These are phyloP conservation scores for Tetramorium bicarinatum DNA, from an alignment of 2,888 invertebrate species.

Conservation along the genomic window DNA sequence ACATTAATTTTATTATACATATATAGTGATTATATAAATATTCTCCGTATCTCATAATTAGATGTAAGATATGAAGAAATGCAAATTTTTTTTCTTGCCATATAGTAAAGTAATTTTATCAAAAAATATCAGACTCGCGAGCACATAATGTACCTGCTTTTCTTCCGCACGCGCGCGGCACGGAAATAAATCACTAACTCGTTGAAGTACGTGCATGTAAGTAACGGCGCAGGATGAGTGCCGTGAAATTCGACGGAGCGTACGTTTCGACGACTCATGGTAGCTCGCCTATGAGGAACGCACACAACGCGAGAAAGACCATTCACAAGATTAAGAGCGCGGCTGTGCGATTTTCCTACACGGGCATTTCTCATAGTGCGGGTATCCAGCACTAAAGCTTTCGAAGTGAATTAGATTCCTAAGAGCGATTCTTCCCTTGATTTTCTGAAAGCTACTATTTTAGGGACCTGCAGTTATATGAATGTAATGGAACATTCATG, in stretches of 20 bases:
- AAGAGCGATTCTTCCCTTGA: constrained; percentile 22
- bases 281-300: constrained; percentile 6
- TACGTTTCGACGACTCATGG: constrained; percentile 23
- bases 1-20: neutral
- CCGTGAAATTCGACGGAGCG: constrained; percentile 42
- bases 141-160: constrained; percentile 14
- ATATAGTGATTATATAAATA: neutral
- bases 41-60: neutral
- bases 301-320: constrained; percentile 6
- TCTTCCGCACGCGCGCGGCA: neutral
- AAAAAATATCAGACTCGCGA: neutral
- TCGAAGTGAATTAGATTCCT: constrained; percentile 36
- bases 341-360: constrained; percentile 28
- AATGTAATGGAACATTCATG: constrained; percentile 7
- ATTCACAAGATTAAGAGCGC: constrained; percentile 44
- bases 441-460: constrained; percentile 23
- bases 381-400: constrained; percentile 9
- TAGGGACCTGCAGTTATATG: neutral
- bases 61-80: neutral
- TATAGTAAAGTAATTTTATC: constrained; percentile 16
- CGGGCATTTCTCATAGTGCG: constrained; percentile 26
- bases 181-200: constrained; percentile 50
- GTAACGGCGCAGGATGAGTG: constrained; percentile 50
- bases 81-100: neutral
- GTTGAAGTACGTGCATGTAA: constrained; percentile 42